These are phyloP conservation scores for Esox lucius DNA, from an alignment of 2,797 vertebrate species.

Conservation along the genomic window DNA sequence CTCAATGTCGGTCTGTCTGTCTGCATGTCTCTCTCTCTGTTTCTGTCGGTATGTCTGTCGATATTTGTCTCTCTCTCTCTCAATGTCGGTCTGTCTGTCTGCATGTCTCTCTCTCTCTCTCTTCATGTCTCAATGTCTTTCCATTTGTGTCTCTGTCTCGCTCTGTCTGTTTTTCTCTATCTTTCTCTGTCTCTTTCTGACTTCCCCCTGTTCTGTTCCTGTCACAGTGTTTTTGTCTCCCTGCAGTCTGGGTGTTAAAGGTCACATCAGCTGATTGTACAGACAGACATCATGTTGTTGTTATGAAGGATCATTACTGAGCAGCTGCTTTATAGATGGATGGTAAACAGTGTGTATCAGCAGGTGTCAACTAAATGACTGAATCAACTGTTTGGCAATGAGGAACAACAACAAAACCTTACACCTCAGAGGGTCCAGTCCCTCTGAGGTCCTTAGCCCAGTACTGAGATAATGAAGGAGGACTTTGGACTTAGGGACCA, in stretches of 20 bases:
- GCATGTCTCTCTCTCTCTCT: conserved; percentile 12
- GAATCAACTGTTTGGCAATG: conserved; percentile 31
- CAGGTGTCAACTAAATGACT: conserved; percentile 36
- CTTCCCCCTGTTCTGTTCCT: background rate
- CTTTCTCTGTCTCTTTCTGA: background rate
- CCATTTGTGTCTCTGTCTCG: conserved; percentile 28
- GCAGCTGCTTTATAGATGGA: conserved; percentile 50
- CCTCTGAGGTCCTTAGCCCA: background rate
- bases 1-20: background rate
- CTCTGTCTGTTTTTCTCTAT: conserved; percentile 2
- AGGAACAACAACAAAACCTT: conserved; percentile 45
- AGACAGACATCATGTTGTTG: conserved; percentile 47
- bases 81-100: conserved; percentile 54
- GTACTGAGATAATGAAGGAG: conserved; percentile 23
- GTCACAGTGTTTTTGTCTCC: background rate
- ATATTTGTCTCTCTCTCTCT: conserved; percentile 37
- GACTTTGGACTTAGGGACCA: conserved; percentile 20
- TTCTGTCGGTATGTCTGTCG: conserved; percentile 37
- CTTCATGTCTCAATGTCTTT: conserved; percentile 41
- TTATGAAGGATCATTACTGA: conserved; percentile 59
- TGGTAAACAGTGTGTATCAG: conserved; percentile 54
- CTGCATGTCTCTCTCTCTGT: background rate
- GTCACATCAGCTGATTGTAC: conserved; percentile 36
- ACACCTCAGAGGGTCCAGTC: conserved; percentile 21
- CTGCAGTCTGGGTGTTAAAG: background rate